Evolutionary conservation across 2,797 vertebrate genomes (phyloP), one percentile per base, ranked within the genome.

Genomic region (Hybognathus amarus): DNA sequence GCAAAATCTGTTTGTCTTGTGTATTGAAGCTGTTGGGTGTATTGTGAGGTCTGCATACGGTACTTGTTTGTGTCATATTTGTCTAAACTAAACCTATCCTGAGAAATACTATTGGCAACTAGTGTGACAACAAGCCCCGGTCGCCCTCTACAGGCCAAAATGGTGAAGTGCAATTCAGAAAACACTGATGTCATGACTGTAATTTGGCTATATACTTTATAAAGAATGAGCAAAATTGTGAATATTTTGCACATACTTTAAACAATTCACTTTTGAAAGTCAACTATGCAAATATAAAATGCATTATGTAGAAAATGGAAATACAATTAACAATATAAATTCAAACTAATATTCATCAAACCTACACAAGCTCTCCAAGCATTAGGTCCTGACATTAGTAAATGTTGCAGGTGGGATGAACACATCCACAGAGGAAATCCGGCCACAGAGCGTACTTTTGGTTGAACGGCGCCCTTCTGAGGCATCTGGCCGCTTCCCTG

Each of bases 391-490:
- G 20, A 33, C 15, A 45, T 88, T 88, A 93, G 79, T 96, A 96
- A 84, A 94, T 92, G 64, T 87, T 94, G 59, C 97, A 99, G 6
- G 87, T 90, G 11, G 96, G 96, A 0, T 95, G 92, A 2, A 91
- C 81, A 1, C 75, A 18, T 22, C 94, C 95, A 79, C 98, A 99
- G 63, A 95, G 47, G 6, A 95, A 92, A 54, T 94, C 92, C 15
- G 96, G 97, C 94, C 95, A 98, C 5, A 97, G 15, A 59, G 95
- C 87, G 27, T 96, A 94, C 87, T 92, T 96, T 1, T n/a, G 24
- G 4, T 92, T 92, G 91, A 95, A 98, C 3, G 95, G 92, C 3
- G 96, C 92, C 86, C 86, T 93, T 79, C 93, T 93, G 84, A 99
- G 91, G 86, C 97, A 99, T 85, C 91, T 93, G 77, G 96, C 96